These are phyloP conservation scores for Vidua macroura DNA, from an alignment of 2,113 vertebrate species.

Conservation along the genomic window DNA sequence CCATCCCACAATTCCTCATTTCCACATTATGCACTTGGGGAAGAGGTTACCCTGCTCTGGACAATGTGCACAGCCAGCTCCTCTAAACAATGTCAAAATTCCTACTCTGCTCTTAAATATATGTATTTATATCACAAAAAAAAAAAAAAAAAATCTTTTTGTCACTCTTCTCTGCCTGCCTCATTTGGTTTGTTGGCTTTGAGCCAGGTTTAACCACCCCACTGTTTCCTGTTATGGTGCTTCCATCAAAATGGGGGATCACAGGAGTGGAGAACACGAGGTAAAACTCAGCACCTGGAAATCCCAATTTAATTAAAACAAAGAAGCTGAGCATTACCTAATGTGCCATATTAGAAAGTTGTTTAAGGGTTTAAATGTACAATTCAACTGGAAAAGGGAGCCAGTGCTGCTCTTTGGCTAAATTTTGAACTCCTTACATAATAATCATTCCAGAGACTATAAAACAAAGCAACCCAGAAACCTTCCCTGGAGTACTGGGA, in stretches of 20 bases:
- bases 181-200: neutral
- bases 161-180: neutral
- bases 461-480: neutral
- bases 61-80: fast-evolving
- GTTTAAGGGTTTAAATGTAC: neutral
- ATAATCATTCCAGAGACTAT: neutral
- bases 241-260: neutral
- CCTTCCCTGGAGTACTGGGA: neutral
- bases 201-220: neutral
- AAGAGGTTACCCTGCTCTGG: neutral
- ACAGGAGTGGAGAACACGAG: neutral
- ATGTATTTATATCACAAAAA: neutral
- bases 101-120: neutral
- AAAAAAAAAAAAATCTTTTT: neutral
- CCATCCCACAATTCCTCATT: fast-evolving
- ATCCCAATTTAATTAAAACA: neutral
- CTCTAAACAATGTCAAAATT: neutral
- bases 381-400: neutral
- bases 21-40: neutral
- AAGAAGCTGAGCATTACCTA: neutral
- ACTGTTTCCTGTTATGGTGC: neutral
- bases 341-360: neutral
- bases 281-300: neutral
- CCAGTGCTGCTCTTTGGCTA: neutral
- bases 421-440: neutral